Conservation (phyloP, 1,140 invertebrate genomes). For the Dermatophagoides farinae region DNA sequence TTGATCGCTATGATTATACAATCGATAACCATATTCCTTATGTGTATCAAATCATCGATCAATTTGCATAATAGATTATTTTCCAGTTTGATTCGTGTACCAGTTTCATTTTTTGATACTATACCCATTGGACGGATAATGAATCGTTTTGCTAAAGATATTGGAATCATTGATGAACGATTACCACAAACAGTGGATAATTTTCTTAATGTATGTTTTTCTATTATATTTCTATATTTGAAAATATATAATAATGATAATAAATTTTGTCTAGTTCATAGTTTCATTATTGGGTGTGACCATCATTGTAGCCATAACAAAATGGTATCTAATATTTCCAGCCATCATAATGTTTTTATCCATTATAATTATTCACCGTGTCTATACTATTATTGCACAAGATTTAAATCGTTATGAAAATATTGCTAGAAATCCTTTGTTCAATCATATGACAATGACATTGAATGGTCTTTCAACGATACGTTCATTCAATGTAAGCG, state of each 20-base stretch:
- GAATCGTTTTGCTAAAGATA: constrained; percentile 44
- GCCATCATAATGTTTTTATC: constrained; percentile 42
- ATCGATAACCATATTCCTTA: constrained; percentile 47
- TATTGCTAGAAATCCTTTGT: constrained; percentile 45
- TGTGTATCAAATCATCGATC: constrained; percentile 54
- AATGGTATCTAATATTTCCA: constrained; percentile 38
- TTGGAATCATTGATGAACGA: constrained; percentile 44
- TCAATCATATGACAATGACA: constrained; percentile 65
- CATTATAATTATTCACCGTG: constrained; percentile 48
- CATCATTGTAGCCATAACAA: background rate
- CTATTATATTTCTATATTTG: constrained; percentile 24
- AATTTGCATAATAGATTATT: constrained; percentile 66
- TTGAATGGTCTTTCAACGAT: constrained; percentile 73
- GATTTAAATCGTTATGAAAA: constrained; percentile 72
- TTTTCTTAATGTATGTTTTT: constrained; percentile 49
- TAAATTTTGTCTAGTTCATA: constrained; percentile 25
- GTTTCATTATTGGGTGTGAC: background rate
- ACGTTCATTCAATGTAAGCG: constrained; percentile 36
- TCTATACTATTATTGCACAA: constrained; percentile 61
- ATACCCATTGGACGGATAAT: constrained; percentile 56
- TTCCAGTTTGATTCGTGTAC: constrained; percentile 47
- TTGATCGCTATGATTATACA: constrained; percentile 29
- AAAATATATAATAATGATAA: background rate
- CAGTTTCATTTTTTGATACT: constrained; percentile 67
- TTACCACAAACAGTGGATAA: constrained; percentile 56